Evolutionary conservation across 2,888 invertebrate species (phyloP), one percentile per base, ranked within the genome.

Genomic region (Trilocha varians): DNA sequence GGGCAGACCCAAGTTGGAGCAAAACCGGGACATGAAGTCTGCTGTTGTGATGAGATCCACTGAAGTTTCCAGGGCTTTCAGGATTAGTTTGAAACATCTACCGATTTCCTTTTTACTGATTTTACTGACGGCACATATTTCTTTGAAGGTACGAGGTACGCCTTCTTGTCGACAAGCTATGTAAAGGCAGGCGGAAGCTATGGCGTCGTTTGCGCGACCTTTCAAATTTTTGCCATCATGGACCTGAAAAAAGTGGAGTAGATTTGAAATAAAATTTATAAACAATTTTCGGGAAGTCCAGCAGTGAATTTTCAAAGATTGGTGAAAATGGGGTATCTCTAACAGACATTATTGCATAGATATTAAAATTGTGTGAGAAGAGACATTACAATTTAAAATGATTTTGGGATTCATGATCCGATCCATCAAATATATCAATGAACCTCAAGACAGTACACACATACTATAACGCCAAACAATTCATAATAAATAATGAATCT

Each of bases 81-180:
- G 85, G 46, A 99, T 99, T 34, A 99, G 78, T 67, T 99, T 99
- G 78, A 99, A 99, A 71, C 99, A 99, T 52, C 98, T 87, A 0
- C 99, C 99, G 45, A 99, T 99, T 86, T 99, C 99, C 64, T 99
- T 98, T 84, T 99, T 99, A 63, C 98, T 98, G 44, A 99, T 97
- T 87, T 97, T 97, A 67, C 98, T 98, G 39, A 99, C 97, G 0
- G 99, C 99, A 77, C 99, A 99, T 47, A 99, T 99, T 88, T 99
- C 99, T 82, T 97, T 99, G 75, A 99, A 99, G 9, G 99, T 99
- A 53, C 99, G 90, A 0, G 99, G 99, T 0, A 99, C 99, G 4
- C 98, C 97, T 76, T 99, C 99, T 65, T 99, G 98, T 2, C 99
- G 88, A 65, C 99, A 99, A 0, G 99, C 99, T 49, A 99, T 99